Base-by-base conservation (phyloP, 1,140 invertebrate species). In the Helicoverpa armigera region DNA sequence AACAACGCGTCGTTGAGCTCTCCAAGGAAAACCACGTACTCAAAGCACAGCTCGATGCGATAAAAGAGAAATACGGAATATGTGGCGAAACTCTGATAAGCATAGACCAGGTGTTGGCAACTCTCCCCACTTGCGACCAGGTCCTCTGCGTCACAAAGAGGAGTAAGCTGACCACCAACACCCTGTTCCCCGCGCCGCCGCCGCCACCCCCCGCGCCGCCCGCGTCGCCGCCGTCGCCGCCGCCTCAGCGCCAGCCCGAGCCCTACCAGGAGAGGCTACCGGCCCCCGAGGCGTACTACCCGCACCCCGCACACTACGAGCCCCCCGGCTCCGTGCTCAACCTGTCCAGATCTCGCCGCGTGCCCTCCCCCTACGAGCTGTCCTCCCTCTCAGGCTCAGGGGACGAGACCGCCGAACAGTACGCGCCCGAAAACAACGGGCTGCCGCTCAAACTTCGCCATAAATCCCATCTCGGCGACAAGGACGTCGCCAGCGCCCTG, bases 21-120 rank as follows among this genome's bases (percentile, higher is more conserved):
- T 98, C 98, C 84, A 98, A 99, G 92, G 98, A 99, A 91, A 99
- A 99, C 90, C 97, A 98, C 88, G 97, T 99, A 13, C 95, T 99
- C 0, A 98, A 98, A 93, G 98, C 98, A 0, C 99, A 99, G 88
- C 95, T 99, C 12, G 97, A 97, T 79, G 98, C 98, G 3, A 98
- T 99, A 65, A 98, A 98, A 82, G 98, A 99, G 83, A 99, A 99
- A 89, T 99, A 97, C 88, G 98, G 98, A 7, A 98, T 99, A 79
- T 97, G 97, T 87, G 98, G 97, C 4, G 98, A 98, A 87, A 96
- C 96, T 18, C 96, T 98, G 23, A 97, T 99, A 60, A 98, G 97
- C 88, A 96, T 98, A 31, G 98, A 98, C 87, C 98, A 98, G 93
- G 98, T 99, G 3, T 94, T 98, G 83, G 97, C 98, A 0, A 97